phyloP scores from a whole-genome alignment of 2,888 invertebrate genomes.

The Parasteatoda lunata region DNA sequence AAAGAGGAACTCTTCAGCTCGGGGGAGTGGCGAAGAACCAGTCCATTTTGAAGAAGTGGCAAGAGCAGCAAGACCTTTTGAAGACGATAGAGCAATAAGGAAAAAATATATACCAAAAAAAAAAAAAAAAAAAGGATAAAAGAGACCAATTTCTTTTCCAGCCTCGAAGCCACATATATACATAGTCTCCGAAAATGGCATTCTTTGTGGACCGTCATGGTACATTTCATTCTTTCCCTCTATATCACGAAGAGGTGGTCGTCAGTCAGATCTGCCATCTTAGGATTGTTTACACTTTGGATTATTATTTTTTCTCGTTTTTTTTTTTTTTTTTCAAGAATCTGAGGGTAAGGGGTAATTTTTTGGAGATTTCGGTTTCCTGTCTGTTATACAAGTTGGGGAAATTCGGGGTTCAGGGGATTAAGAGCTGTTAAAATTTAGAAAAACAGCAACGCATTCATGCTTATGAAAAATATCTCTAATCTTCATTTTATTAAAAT shows the following conservation, averaged over 20 bases:
- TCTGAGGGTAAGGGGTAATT: neutral
- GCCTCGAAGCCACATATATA: slow-evolving; percentile 32
- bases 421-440: no score
- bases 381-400: neutral
- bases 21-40: slow-evolving; percentile 5
- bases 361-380: slow-evolving; percentile 23
- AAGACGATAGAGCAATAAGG: slow-evolving; percentile 3
- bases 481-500: no score
- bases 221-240: slow-evolving; percentile 34
- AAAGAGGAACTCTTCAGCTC: neutral
- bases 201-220: slow-evolving; percentile 39
- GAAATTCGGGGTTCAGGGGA: no score
- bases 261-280: slow-evolving; percentile 16
- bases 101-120: neutral
- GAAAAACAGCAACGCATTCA: no score
- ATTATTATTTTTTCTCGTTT: slow-evolving; percentile 12
- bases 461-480: no score
- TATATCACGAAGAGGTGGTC: slow-evolving; percentile 14
- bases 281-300: slow-evolving; percentile 32
- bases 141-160: slow-evolving; percentile 39
- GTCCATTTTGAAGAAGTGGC: slow-evolving; percentile 14
- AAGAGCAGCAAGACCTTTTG: slow-evolving; percentile 10
- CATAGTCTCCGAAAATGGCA: slow-evolving; percentile 54
- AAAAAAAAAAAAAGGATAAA: neutral
- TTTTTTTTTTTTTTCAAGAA: neutral